phyloP scores from a whole-genome alignment of 2,797 vertebrate species.

The Danio tinwini region DNA sequence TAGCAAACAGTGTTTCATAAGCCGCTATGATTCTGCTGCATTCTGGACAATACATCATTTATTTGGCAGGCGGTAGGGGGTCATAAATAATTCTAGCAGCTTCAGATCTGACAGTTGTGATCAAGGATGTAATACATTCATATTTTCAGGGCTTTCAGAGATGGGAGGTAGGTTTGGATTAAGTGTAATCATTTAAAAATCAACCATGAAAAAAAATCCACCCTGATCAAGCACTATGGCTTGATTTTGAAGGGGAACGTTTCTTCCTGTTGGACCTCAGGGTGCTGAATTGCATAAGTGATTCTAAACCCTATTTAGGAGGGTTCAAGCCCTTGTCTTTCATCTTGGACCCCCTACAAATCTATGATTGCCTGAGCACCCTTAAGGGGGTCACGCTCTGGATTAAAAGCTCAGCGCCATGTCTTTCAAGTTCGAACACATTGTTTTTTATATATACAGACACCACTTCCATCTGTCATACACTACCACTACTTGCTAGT shows the following conservation, averaged over 20 bases:
- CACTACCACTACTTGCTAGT: too few species aligned
- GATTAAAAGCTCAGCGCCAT: too few species aligned
- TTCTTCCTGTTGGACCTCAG: not conserved
- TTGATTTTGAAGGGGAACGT: not conserved
- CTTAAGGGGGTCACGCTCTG: not conserved
- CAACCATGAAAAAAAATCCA: not conserved
- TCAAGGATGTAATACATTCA: not conserved
- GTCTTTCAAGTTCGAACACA: too few species aligned
- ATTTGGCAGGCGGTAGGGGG: not conserved
- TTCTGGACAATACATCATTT: slow-evolving; percentile 40
- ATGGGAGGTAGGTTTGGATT: not conserved
- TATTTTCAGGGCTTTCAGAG: not conserved
- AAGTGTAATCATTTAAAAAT: not conserved
- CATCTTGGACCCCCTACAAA: slow-evolving; percentile 1
- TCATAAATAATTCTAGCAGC: slow-evolving; percentile 32
- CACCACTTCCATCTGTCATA: too few species aligned
- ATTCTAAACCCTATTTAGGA: slow-evolving; percentile 20
- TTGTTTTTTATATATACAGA: too few species aligned
- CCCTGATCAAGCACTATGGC: not conserved
- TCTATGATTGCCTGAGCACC: not conserved
- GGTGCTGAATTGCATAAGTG: not conserved
- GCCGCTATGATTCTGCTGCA: slow-evolving; percentile 22
- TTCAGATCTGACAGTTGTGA: not conserved
- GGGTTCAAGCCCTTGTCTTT: not conserved
- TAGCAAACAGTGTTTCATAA: slow-evolving; percentile 39